Conservation (phyloP, 2,888 invertebrate species). For the Acrobasis suavella region DNA sequence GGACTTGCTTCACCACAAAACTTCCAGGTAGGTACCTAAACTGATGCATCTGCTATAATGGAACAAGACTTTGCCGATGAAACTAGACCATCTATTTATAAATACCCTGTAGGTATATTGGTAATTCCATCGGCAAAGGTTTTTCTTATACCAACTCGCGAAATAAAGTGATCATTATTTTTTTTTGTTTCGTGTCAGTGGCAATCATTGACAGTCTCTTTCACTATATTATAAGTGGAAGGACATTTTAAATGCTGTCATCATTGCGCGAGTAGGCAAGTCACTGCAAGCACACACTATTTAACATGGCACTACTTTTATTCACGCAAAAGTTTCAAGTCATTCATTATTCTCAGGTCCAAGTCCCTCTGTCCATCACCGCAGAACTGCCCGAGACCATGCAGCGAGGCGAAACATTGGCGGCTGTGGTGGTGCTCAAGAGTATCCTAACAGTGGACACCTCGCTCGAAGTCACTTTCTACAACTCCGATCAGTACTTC, state of each 20-base stretch:
- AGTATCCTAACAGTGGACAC: constrained; percentile 92
- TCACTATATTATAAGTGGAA: too few relatives aligned
- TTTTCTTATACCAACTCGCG: too few relatives aligned
- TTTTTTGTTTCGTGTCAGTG: too few relatives aligned
- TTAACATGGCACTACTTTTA: neutral
- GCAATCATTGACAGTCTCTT: too few relatives aligned
- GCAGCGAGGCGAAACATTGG: constrained; percentile 94
- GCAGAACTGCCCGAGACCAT: constrained; percentile 94
- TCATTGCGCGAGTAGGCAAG: too few relatives aligned
- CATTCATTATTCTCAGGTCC: neutral
- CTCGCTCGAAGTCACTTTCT: constrained; percentile 91
- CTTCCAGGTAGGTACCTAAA: constrained; percentile 51
- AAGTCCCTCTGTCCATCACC: constrained; percentile 89
- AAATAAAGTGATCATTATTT: too few relatives aligned
- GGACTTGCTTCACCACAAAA: constrained; percentile 62
- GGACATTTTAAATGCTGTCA: too few relatives aligned
- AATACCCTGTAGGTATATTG: too few relatives aligned
- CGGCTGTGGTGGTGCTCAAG: constrained; percentile 93
- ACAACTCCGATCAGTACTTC: constrained; percentile 90
- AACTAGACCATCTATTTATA: too few relatives aligned
- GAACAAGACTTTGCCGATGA: too few relatives aligned
- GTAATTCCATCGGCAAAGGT: too few relatives aligned
- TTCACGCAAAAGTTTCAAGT: neutral
- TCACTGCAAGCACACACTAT: too few relatives aligned
- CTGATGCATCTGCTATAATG: neutral